phyloP scores from a whole-genome alignment of 2,797 vertebrate genomes.

The Paguma larvata region DNA sequence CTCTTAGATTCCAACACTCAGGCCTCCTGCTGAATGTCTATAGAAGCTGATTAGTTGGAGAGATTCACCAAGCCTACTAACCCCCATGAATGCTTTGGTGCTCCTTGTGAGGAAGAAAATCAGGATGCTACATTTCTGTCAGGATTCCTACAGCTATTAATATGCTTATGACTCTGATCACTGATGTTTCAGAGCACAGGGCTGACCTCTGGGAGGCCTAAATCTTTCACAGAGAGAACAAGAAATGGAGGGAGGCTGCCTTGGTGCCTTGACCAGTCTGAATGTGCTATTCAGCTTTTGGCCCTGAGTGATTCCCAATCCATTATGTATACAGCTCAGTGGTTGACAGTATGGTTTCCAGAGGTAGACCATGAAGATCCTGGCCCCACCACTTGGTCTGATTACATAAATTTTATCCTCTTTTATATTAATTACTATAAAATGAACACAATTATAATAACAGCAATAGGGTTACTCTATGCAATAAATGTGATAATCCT shows the following conservation, averaged over 20 bases:
- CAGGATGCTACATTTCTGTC: neutral
- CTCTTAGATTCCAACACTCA: neutral
- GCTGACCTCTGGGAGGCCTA: neutral
- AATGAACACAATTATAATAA: neutral
- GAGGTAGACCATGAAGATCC: neutral
- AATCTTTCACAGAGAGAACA: neutral
- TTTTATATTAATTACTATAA: neutral
- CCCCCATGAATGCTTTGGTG: neutral
- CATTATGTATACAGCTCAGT: neutral
- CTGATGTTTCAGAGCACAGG: neutral
- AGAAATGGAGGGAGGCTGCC: neutral
- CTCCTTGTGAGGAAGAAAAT: neutral
- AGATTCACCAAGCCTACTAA: neutral
- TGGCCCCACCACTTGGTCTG: neutral
- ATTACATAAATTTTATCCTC: slow-evolving; percentile 6
- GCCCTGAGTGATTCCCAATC: neutral
- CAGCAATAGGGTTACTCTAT: neutral
- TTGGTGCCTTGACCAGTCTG: neutral
- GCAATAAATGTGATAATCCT: neutral
- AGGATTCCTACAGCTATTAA: neutral
- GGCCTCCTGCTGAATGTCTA: neutral
- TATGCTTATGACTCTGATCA: neutral
- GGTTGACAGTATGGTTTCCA: neutral
- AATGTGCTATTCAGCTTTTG: neutral
- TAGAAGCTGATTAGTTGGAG: neutral